Evolutionary conservation across 2,888 invertebrate species (phyloP).

Genomic region (Drosophila macrospina): DNA sequence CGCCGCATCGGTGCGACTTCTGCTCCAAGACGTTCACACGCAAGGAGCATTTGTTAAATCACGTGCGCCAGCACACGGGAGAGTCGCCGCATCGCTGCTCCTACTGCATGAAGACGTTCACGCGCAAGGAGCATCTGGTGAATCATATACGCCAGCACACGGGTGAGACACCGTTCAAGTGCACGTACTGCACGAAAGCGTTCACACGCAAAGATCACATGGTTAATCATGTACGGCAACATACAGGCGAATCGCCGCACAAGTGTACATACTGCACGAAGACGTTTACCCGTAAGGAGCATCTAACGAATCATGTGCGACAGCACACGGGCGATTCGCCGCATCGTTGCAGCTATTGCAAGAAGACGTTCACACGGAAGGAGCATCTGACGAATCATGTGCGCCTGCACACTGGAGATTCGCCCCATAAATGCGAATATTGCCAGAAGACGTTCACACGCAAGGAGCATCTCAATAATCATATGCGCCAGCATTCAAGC

Average conservation of each 20-base stretch:
- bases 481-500: constrained; percentile 94
- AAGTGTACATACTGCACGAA: constrained; percentile 95
- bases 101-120: constrained; percentile 94
- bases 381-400: constrained; percentile 95
- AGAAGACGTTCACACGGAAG: constrained; percentile 90
- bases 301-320: constrained; percentile 93
- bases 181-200: constrained; percentile 94
- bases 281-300: constrained; percentile 92
- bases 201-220: constrained; percentile 94
- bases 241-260: constrained; percentile 94
- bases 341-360: constrained; percentile 86
- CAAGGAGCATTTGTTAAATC: constrained; percentile 94
- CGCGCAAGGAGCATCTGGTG: constrained; percentile 94
- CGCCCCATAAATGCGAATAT: constrained; percentile 93
- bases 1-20: constrained; percentile 93
- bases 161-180: constrained; percentile 93
- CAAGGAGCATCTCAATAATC: constrained; percentile 94
- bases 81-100: constrained; percentile 94
- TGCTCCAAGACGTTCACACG: constrained; percentile 95
- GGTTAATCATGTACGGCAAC: constrained; percentile 90
- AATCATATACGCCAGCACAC: constrained; percentile 94
- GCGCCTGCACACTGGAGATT: constrained; percentile 92
- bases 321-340: constrained; percentile 92
- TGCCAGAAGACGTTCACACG: constrained; percentile 95
- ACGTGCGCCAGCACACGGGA: constrained; percentile 92